Base-by-base conservation (phyloP, 2,797 vertebrate species). In the Siniperca scherzeri region DNA sequence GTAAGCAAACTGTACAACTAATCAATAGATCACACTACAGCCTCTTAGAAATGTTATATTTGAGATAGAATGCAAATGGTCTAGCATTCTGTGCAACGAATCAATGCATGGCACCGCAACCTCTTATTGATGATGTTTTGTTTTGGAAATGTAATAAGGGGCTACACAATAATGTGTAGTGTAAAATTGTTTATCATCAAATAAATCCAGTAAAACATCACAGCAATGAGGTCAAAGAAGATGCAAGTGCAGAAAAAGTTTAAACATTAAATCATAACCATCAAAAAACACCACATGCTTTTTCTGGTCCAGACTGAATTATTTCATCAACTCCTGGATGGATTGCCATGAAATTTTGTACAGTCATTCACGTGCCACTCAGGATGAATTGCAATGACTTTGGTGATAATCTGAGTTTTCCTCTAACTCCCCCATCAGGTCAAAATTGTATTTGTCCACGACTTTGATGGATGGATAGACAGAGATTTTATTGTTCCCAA, bases 11-110 rank as follows among this genome's bases (percentile, higher is more conserved):
- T 38, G 55, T 56, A 72, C 59, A 84, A 61, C 46, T 0, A 42
- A 87, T 89, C 88, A 56, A 85, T 88, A 70, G 36, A 65, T 79
- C 70, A 50, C 0, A 5, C 53, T n/a, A 27, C 52, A 71, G 72
- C 80, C 68, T 83, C 60, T 55, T 44, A 76, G 78, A 57, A 52
- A 12, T 19, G 50, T 72, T 80, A 21, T 83, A 59, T 78, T 57
- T 78, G 42, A 73, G 50, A 56, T 21, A 42, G 21, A 75, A 73
- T 40, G 30, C 40, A 73, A 55, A 85, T 59, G 61, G 50, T 40
- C 21, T 3, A 36, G 57, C 11, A 33, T 64, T 79, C n/a, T 19
- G 50, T 53, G 42, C 66, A 72, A 10, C 33, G 5, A 33, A 80
- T 86, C 77, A 56, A 82, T 87, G 36, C 30, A 9, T 7, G 38